These are phyloP conservation scores for Linepithema humile DNA, from an alignment of 1,140 invertebrate genomes.

Conservation along the genomic window DNA sequence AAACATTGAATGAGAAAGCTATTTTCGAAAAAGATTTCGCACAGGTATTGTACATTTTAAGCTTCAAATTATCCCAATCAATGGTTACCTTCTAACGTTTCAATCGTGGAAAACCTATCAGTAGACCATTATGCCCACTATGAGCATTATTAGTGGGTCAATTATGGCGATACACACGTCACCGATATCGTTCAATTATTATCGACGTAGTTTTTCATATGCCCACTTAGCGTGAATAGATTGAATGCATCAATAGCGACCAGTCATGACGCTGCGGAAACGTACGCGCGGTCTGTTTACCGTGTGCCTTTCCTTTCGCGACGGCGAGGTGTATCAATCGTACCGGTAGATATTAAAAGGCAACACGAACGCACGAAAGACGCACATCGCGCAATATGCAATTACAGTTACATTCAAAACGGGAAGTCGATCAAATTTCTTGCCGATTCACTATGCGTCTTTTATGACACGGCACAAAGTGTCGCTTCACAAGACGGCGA, in stretches of 20 bases:
- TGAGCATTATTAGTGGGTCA: constrained; percentile 28
- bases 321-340: constrained; percentile 41
- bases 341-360: constrained; percentile 40
- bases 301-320: constrained; percentile 36
- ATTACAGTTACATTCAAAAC: constrained; percentile 52
- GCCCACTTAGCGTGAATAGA: constrained; percentile 32
- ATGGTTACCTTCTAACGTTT: not conserved
- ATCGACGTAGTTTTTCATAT: constrained; percentile 40
- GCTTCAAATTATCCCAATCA: not conserved
- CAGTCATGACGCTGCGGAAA: constrained; percentile 50
- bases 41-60: not conserved
- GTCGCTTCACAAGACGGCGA: not conserved
- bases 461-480: constrained; percentile 17
- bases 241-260: constrained; percentile 38
- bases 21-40: not conserved
- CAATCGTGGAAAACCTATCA: not conserved
- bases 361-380: constrained; percentile 30
- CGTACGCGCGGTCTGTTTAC: constrained; percentile 43
- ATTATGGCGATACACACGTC: constrained; percentile 33
- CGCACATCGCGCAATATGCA: constrained; percentile 33
- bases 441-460: constrained; percentile 25
- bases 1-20: not conserved
- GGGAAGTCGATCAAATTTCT: constrained; percentile 53
- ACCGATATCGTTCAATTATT: constrained; percentile 42
- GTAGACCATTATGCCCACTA: not conserved